Percentiles rank a stretch among this genome's conserved stretches.
Conservation (phyloP, 2,888 invertebrate species). For the Anaspis maculata region DNA sequence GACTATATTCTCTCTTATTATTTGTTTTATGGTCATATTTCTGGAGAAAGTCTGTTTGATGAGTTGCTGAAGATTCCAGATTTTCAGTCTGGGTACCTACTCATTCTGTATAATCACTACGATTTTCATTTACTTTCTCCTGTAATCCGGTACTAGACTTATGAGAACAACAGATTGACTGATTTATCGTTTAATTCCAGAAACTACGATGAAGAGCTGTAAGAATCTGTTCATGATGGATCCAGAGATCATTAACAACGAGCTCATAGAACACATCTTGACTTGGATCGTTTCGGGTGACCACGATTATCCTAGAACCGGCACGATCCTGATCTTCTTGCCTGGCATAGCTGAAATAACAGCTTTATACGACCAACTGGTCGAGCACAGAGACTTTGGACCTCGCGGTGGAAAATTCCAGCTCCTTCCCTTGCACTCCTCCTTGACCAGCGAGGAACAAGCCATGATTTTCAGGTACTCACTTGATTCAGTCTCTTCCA, state of each 20-base stretch:
- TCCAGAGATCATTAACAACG: constrained; percentile 67
- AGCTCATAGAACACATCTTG: constrained; percentile 63
- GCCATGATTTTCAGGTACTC: constrained; percentile 58
- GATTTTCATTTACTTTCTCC: too few relatives aligned
- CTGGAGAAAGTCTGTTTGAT: too few relatives aligned
- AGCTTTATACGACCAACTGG: constrained; percentile 58
- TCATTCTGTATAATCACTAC: too few relatives aligned
- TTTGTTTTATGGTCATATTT: too few relatives aligned
- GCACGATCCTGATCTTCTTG: constrained; percentile 72
- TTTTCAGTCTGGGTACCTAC: too few relatives aligned
- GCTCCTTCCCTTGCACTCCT: constrained; percentile 79
- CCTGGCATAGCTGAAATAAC: constrained; percentile 76
- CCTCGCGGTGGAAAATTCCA: constrained; percentile 56
- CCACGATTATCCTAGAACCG: constrained; percentile 58
- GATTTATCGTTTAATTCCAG: too few relatives aligned
- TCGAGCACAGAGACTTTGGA: constrained; percentile 56
- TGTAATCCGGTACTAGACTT: too few relatives aligned
- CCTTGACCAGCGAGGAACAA: constrained; percentile 79
- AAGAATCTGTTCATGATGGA: constrained; percentile 72
- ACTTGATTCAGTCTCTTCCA: neutral
- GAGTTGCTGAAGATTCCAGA: too few relatives aligned
- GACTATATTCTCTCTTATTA: too few relatives aligned
- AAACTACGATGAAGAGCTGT: too few relatives aligned
- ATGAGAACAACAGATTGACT: too few relatives aligned
- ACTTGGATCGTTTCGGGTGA: constrained; percentile 62